Evolutionary conservation across 2,888 invertebrate species (phyloP), one percentile per base, ranked within the genome.

Genomic region (Pseudoips prasinana): DNA sequence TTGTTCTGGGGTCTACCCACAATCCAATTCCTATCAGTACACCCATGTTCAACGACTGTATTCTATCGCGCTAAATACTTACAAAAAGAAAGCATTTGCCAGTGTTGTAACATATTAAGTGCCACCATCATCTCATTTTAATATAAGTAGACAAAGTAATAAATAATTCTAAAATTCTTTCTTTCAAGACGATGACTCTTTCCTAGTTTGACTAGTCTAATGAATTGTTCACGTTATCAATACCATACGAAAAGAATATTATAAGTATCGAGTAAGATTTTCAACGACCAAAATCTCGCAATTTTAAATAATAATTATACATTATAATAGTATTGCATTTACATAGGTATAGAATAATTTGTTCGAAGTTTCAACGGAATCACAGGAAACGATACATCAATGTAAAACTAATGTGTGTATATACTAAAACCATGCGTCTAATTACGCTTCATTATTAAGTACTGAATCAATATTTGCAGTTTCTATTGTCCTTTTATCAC

Each of bases 191-290:
- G 64, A 68, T 75, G 77, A 75, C 74, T 74, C 64, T 67, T 72
- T 71, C 66, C 76, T 78, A 79, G 73, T 77, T 80, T 88, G 87
- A 88, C 87, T 87, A 88, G 87, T 86, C 84, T 84, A 84, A 82
- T 72, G 58, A 67, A 63, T 58, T 58, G 63, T 55, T 62, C 53
- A 56, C 41, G 50, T 57, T 51, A 58, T 58, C 48, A 42, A 46
- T 40, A 46, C 36, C 3, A 14, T 2, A 48, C 36, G 24, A 37
- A 35, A 33, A 40, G 58, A 53, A 53, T 45, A 46, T 50, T 53
- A 39, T 49, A 53, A 46, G 46, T 54, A 59, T 34, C 11, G 36
- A 33, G 22, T 10, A 40, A 31, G 37, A 20, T 36, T 45, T 46
- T 38, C 41, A 20, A 24, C 10, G 29, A 44, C 26, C 26, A 46